These are phyloP conservation scores for Ormyrus rosae DNA, from an alignment of 2,888 invertebrate genomes.

Conservation along the genomic window DNA sequence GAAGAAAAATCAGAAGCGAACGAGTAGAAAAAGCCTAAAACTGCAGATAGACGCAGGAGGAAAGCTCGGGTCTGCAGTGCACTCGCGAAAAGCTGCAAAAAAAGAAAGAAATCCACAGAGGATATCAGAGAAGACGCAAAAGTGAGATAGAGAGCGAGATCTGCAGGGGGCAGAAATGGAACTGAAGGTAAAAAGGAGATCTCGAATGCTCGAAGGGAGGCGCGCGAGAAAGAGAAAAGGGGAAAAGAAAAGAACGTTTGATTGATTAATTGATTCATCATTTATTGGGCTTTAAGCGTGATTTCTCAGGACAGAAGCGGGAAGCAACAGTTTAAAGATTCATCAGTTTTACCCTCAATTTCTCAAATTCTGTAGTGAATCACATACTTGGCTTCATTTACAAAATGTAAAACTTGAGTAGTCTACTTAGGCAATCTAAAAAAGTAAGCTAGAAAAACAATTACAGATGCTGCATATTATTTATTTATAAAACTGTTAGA, in stretches of 20 bases:
- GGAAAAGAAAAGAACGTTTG: conserved; percentile 22
- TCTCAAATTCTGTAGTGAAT: not conserved
- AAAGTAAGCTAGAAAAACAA: no score
- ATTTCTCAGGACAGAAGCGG: not conserved
- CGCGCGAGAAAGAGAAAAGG: not conserved
- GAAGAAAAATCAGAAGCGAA: no score
- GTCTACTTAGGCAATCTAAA: no score
- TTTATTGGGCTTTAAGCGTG: not conserved
- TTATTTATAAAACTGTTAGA: no score
- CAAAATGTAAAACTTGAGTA: no score
- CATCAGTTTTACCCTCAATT: no score
- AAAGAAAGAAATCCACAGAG: conserved; percentile 12
- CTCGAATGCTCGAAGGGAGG: no score
- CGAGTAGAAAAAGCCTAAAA: conserved; percentile 5
- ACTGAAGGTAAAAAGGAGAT: not conserved
- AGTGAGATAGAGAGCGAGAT: not conserved
- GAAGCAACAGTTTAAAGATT: no score
- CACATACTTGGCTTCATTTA: no score
- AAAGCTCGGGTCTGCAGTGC: not conserved
- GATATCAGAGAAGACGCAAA: conserved; percentile 10
- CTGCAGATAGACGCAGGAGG: not conserved
- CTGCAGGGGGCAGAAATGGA: conserved; percentile 16
- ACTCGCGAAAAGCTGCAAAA: not conserved
- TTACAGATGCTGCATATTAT: no score
- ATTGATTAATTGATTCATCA: conserved; percentile 42